phyloP scores from a whole-genome alignment of 2,113 vertebrate species.

The Hystrix cristata region DNA sequence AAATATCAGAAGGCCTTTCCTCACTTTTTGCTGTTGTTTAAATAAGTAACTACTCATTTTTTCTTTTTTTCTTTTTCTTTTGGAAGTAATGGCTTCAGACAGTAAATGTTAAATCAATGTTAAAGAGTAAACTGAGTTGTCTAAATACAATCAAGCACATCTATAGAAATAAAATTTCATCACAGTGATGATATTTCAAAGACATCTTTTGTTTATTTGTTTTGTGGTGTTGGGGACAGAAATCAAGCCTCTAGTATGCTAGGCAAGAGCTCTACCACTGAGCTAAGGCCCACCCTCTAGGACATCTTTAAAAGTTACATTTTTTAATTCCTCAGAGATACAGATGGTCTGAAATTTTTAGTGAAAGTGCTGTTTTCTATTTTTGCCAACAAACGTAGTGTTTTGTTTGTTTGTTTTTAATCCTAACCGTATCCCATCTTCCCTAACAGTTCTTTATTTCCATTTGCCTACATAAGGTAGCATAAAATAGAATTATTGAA shows the following conservation, averaged over 20 bases:
- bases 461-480: too few relatives aligned
- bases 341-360: background rate
- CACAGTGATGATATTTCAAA: background rate
- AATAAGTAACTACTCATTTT: background rate
- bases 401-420: background rate
- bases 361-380: background rate
- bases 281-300: background rate
- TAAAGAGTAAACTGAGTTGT: background rate
- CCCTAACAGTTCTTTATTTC: background rate
- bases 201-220: too few relatives aligned
- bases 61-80: background rate
- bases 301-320: background rate
- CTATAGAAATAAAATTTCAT: background rate
- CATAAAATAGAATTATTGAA: background rate
- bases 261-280: background rate
- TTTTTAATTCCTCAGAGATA: background rate
- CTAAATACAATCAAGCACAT: background rate
- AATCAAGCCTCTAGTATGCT: background rate
- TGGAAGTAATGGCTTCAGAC: slow-evolving; percentile 13
- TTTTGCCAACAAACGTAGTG: background rate
- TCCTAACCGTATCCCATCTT: background rate
- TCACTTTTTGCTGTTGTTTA: background rate
- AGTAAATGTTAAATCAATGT: background rate
- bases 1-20: background rate
- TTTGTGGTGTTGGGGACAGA: background rate